Percentiles rank a stretch among this genome's conserved stretches.
Evolutionary conservation across 1,140 invertebrate species (phyloP).

Genomic region (Xylocopa sonorina): DNA sequence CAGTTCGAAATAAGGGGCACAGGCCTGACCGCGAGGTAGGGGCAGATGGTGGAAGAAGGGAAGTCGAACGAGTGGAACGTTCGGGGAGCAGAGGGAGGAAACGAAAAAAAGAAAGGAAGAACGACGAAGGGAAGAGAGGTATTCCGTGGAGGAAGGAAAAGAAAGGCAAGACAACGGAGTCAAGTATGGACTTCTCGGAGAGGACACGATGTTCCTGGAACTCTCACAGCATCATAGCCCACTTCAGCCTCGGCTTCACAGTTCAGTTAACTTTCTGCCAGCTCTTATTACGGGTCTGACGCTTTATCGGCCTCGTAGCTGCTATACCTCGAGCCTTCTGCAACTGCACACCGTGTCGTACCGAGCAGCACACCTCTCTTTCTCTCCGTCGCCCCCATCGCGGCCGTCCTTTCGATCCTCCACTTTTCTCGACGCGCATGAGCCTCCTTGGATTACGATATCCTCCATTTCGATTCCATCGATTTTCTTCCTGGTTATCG

Average conservation of each 20-base stretch:
- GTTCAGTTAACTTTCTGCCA: constrained; percentile 77
- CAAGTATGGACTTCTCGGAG: constrained; percentile 59
- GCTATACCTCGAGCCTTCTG: constrained; percentile 49
- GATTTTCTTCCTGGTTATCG: not conserved
- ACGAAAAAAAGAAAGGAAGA: not conserved
- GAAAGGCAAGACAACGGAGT: constrained; percentile 35
- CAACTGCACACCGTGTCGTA: no score
- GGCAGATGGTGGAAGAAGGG: not conserved
- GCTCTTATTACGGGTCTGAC: constrained; percentile 72
- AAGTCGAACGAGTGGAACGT: not conserved
- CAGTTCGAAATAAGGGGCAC: not conserved
- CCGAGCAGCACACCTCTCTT: no score
- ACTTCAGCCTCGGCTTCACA: constrained; percentile 65
- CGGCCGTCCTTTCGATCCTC: not conserved
- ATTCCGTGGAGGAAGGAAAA: constrained; percentile 40
- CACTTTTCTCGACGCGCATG: not conserved
- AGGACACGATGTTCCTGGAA: constrained; percentile 71
- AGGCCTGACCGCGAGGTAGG: not conserved
- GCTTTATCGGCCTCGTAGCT: constrained; percentile 63
- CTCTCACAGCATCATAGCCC: constrained; percentile 53
- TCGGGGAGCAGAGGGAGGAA: not conserved
- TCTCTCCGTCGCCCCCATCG: not conserved
- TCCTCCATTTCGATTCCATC: not conserved
- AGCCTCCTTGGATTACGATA: not conserved
- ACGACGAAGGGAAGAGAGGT: constrained; percentile 24